Base-by-base conservation (phyloP, 2,888 invertebrate species). In the Ethmia dodecea region DNA sequence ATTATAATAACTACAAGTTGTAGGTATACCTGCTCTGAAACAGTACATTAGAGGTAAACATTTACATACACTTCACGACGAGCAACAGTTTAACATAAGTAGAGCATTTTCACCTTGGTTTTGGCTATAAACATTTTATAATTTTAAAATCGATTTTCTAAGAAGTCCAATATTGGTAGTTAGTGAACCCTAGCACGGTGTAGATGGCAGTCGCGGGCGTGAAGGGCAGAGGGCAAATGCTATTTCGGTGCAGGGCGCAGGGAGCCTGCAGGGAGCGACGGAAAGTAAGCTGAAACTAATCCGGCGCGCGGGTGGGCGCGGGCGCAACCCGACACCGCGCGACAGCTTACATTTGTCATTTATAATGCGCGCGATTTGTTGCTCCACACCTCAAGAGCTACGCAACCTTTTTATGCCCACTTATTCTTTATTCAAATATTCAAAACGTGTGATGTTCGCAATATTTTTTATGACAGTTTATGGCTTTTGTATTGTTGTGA, bases 361-460 rank as follows among this genome's bases (percentile, higher is more conserved):
- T 78, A 79, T 81, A 83, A 86, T 84, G 80, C 83, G 71, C 71
- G 81, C 84, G 83, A 86, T 86, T 86, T 86, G 84, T 84, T 83
- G 83, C 73, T 74, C 72, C 72, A 76, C 77, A 71, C 67, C 64
- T 70, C 60, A 35, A 49, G 44, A 49, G 50, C 54, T 58, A 55
- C 58, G 47, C 57, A 64, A 56, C 66, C 71, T 78, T 77, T 80
- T 81, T 81, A 79, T 77, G 68, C 58, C 67, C 66, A 60, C 70
- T 73, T 74, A 77, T 80, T 74, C 71, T 75, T 79, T 79, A 81
- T 80, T 77, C 60, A 74, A 75, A 76, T 73, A 73, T 76, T 74
- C 67, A 69, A 68, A 64, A 57, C 52, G 53, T 50, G 50, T 53
- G 64, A 70, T 67, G 62, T 67, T 57, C 47, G 71, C 67, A 68